Evolutionary conservation across 2,113 vertebrate genomes (phyloP).

Genomic region (Engystomops pustulosus): DNA sequence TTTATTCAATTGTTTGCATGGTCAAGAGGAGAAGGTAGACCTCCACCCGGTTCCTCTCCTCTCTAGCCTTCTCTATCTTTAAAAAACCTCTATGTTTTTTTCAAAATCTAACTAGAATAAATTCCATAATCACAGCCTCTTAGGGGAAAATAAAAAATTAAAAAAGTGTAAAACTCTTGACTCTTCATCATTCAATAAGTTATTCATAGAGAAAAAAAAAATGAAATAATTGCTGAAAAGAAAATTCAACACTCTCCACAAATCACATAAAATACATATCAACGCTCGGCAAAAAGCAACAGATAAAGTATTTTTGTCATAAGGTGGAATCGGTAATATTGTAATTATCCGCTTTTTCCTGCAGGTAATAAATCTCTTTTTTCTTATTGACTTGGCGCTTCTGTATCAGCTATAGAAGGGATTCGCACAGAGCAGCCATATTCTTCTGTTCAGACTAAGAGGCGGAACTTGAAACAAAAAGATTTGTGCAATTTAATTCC

Average conservation of each 20-base stretch:
- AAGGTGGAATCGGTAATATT: conserved; percentile 62
- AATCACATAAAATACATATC: conserved; percentile 22
- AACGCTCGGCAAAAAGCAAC: not conserved
- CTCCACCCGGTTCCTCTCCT: no score
- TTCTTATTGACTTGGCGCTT: conserved; percentile 56
- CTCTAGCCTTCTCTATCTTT: no score
- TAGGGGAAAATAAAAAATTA: no score
- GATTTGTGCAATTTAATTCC: not conserved
- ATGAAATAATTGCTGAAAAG: conserved; percentile 61
- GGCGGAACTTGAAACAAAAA: not conserved
- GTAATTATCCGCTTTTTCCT: conserved; percentile 66
- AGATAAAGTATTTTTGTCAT: conserved; percentile 22
- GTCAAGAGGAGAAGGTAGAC: no score
- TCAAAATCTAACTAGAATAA: not conserved
- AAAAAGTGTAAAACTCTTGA: not conserved
- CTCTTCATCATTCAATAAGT: not conserved
- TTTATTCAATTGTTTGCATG: no score
- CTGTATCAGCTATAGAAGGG: not conserved
- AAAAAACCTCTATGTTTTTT: no score
- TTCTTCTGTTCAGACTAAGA: not conserved
- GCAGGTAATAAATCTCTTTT: conserved; percentile 65
- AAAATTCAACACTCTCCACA: conserved; percentile 4
- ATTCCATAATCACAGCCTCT: not conserved
- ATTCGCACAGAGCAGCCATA: not conserved
- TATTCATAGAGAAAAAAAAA: conserved; percentile 61